Conservation (phyloP, 2,888 invertebrate species). For the Galeopsomyia nigrocyanea region DNA sequence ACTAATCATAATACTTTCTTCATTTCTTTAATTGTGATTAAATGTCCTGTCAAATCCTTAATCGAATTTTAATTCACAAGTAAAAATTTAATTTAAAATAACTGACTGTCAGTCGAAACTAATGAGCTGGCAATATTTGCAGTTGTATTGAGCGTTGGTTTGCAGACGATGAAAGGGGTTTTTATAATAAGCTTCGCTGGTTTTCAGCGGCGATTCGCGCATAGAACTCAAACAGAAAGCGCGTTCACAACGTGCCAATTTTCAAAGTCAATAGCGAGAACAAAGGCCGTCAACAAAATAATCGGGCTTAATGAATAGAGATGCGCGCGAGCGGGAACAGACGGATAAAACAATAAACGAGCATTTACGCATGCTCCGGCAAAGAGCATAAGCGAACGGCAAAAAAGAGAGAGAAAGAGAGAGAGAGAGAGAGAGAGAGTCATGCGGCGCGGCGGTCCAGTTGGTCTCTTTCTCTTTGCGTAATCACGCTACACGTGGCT, state of each 20-base stretch:
- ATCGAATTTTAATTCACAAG: too few species aligned
- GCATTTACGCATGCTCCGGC: constrained; percentile 32
- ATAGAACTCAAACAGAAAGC: too few species aligned
- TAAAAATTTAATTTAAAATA: too few species aligned
- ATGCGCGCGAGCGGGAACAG: constrained; percentile 15
- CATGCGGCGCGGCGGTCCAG: constrained; percentile 19
- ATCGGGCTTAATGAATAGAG: constrained; percentile 41
- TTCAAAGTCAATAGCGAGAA: constrained; percentile 40
- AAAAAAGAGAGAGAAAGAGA: constrained; percentile 38
- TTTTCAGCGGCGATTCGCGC: too few species aligned
- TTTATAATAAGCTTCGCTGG: too few species aligned
- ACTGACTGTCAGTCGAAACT: too few species aligned
- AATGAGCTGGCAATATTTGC: too few species aligned
- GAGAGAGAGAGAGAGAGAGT: constrained; percentile 54
- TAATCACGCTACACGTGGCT: constrained; percentile 59
- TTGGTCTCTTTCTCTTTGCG: constrained; percentile 9
- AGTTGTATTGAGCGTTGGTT: too few species aligned
- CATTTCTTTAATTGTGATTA: too few species aligned
- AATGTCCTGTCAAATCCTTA: too few species aligned
- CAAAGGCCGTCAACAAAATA: constrained; percentile 42
- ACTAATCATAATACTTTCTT: too few species aligned
- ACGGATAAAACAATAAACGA: constrained; percentile 46
- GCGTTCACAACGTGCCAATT: constrained; percentile 16
- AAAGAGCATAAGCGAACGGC: constrained; percentile 27
- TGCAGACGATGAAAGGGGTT: too few species aligned